Evolutionary conservation across 2,113 vertebrate species (phyloP), one percentile per base, ranked within the genome.

Genomic region (Engraulis encrasicolus): DNA sequence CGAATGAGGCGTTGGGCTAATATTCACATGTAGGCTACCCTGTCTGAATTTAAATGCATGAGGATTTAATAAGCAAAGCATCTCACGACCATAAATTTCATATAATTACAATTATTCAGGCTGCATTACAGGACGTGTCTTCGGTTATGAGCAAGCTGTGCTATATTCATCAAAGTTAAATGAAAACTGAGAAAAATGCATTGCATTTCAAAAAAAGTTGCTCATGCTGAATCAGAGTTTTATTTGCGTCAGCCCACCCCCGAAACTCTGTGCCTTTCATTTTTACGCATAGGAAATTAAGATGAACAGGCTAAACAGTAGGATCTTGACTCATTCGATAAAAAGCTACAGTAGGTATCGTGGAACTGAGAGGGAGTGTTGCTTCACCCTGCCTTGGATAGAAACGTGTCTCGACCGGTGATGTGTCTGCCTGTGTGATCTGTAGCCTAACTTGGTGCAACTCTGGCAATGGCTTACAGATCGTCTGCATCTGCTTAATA

Each of bases 131-230:
- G 27, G 66, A 74, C 27, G 34, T 74, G 66, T 74, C 66, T 74
- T 17, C 66, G 12, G 14, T 17, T 74, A 74, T 36, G 66, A 74
- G 23, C 27, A 34, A 17, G 66, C 66, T 31, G 66, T 74, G 27
- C 66, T 34, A 74, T 74, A 74, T 74, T 74, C 31, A 74, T 74
- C 66, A 74, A 74, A 74, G 66, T 36, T 74, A 74, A 74, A 74
- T 74, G 31, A 74, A 74, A 74, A 74, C 31, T 74, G 66, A 34
- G 31, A 18, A 74, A 74, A 34, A 74, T 74, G 66, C 66, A 74
- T 74, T 34, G 66, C 7, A 34, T 31, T 12, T 34, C 1, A 74
- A 74, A 5, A 34, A 34, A 11, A 74, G 15, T 34, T 20, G 17
- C 31, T 34, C 58, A 61, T 74, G 14, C 58, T 27, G 14, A 15